Conservation (phyloP, 2,888 invertebrate genomes). For the Piscicola geometra region DNA sequence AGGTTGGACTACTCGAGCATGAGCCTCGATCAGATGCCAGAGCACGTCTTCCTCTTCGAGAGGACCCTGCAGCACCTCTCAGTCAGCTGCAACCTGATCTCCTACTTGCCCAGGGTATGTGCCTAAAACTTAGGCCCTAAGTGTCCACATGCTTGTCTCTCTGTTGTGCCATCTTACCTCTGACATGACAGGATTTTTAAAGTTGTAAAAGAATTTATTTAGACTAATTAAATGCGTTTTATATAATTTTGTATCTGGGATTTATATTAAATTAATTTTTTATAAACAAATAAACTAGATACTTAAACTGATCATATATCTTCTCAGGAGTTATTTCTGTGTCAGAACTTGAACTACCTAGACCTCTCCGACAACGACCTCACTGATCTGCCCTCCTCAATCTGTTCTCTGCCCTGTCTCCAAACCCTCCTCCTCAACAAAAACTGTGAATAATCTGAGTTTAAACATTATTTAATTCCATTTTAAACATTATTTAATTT, state of each 20-base stretch:
- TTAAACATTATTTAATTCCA: background rate
- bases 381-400: background rate
- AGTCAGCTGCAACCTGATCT: background rate
- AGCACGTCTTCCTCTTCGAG: background rate
- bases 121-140: no score
- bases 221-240: background rate
- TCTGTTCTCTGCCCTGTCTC: background rate
- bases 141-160: no score
- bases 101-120: background rate
- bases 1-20: background rate
- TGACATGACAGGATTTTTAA: no score
- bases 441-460: background rate
- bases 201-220: no score
- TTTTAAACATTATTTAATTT: background rate
- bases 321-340: conserved; percentile 1
- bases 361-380: background rate
- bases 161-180: no score
- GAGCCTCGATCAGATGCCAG: conserved; percentile 6
- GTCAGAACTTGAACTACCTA: conserved; percentile 6
- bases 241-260: background rate
- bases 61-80: conserved; percentile 7
- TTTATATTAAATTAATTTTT: no score
- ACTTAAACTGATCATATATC: no score
- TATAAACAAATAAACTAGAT: no score
- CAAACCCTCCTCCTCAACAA: background rate